Conservation (phyloP, 2,888 invertebrate genomes). For the Lasioglossum figueresi region DNA sequence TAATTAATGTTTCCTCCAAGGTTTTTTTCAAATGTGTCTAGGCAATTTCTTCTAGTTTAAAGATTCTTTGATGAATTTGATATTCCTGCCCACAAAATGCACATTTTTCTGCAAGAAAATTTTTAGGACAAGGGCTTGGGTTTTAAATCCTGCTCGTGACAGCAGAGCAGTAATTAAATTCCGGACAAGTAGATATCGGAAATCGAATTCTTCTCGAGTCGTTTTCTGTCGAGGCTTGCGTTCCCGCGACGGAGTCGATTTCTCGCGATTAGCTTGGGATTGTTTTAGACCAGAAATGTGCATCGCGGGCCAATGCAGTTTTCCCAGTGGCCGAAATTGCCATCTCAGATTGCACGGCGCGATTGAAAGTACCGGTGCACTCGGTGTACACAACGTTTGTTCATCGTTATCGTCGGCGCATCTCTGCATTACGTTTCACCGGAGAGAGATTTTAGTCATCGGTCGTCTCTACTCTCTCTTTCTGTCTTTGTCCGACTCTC, state of each 20-base stretch:
- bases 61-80: too few relatives aligned
- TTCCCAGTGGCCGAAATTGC: conserved; percentile 6
- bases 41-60: too few relatives aligned
- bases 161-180: background rate
- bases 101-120: background rate
- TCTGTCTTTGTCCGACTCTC: too few relatives aligned
- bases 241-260: background rate
- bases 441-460: conserved; percentile 23
- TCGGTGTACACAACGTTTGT: conserved; percentile 11
- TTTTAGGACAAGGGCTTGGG: background rate
- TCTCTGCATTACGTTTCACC: conserved; percentile 4
- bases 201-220: background rate
- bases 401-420: conserved; percentile 23
- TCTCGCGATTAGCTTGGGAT: conserved; percentile 13
- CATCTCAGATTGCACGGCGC: conserved; percentile 13
- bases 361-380: conserved; percentile 5
- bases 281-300: conserved; percentile 13
- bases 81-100: background rate
- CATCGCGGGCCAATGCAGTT: background rate
- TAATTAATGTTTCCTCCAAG: background rate
- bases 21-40: too few relatives aligned
- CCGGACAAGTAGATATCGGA: background rate
- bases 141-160: background rate
- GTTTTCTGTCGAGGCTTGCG: background rate
- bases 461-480: background rate